Conservation (phyloP, 2,113 vertebrate genomes). For the Pao palembangensis region DNA sequence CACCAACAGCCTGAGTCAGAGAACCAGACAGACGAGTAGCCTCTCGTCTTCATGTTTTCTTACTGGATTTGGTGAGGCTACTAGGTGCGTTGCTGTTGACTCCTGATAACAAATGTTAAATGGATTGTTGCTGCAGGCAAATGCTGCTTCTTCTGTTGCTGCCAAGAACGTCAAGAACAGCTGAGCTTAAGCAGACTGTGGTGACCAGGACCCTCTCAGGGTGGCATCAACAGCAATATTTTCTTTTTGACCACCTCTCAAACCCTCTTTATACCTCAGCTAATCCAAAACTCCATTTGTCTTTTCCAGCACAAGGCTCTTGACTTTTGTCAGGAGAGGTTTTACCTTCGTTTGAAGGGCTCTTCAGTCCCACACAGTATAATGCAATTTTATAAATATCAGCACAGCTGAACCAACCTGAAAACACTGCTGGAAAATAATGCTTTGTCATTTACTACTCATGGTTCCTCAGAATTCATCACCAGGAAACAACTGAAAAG, state of each 20-base stretch:
- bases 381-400: too few species aligned
- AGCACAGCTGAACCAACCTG: too few species aligned
- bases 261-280: too few species aligned
- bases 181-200: neutral
- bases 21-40: neutral
- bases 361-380: neutral
- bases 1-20: slow-evolving; percentile 27
- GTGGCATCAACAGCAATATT: neutral
- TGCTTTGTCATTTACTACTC: neutral
- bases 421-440: neutral
- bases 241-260: neutral
- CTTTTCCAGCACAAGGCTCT: neutral
- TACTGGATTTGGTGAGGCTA: neutral
- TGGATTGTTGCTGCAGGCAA: neutral
- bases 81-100: slow-evolving; percentile 8
- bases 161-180: neutral
- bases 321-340: neutral
- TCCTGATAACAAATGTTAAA: slow-evolving; percentile 1
- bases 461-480: too few species aligned
- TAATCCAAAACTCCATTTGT: too few species aligned
- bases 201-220: slow-evolving; percentile 1
- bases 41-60: slow-evolving; percentile 19
- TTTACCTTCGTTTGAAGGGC: slow-evolving; percentile 1
- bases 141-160: neutral
- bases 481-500: too few species aligned